Conservation (phyloP, 2,113 vertebrate genomes). For the Platysternon megacephalum region DNA sequence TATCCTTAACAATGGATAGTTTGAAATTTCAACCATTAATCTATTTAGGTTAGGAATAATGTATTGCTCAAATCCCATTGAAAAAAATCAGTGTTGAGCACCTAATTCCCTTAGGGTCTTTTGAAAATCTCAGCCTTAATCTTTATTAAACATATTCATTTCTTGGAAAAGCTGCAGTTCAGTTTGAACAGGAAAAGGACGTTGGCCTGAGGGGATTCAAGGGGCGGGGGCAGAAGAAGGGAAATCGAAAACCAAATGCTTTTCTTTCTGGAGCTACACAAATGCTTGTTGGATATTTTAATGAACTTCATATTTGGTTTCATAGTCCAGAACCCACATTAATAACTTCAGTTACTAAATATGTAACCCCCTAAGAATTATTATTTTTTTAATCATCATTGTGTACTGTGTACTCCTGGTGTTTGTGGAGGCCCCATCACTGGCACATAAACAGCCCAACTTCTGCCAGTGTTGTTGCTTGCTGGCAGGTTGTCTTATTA, state of each 20-base stretch:
- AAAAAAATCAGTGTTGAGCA: fast-evolving
- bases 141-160: background rate
- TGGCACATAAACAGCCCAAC: constrained; percentile 13
- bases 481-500: constrained; percentile 34
- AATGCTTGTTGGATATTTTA: constrained; percentile 62
- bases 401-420: constrained; percentile 36
- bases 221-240: constrained; percentile 50
- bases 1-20: background rate
- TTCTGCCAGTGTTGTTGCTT: constrained; percentile 45
- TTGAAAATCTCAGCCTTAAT: background rate
- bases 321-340: constrained; percentile 42
- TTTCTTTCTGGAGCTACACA: constrained; percentile 60
- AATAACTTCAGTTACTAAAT: constrained; percentile 57
- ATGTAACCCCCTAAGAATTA: constrained; percentile 25
- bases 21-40: background rate
- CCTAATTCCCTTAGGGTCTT: background rate
- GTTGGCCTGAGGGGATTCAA: constrained; percentile 53
- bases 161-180: constrained; percentile 52
- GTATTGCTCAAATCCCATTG: background rate
- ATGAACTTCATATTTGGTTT: constrained; percentile 58
- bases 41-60: background rate
- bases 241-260: constrained; percentile 65
- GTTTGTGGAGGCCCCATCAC: constrained; percentile 26
- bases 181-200: constrained; percentile 64
- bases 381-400: constrained; percentile 55